phyloP scores from a whole-genome alignment of 2,888 invertebrate species.

The Sarcophaga carnaria region DNA sequence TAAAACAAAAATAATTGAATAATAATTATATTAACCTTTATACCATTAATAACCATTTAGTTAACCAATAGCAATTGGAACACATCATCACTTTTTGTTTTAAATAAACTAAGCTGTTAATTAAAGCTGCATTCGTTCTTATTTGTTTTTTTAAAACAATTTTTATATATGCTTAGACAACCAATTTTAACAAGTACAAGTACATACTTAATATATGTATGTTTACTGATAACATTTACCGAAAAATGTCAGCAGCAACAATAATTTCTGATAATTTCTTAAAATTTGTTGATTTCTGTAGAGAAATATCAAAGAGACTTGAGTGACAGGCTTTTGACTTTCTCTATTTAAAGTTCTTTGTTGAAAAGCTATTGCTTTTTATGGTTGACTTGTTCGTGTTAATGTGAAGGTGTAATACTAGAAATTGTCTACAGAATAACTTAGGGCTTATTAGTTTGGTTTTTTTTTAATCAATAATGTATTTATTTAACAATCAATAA shows the following conservation, averaged over 20 bases:
- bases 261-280: background rate
- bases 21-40: constrained; percentile 2
- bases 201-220: background rate
- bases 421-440: too few species aligned
- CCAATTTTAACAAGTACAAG: constrained; percentile 3
- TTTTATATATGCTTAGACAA: background rate
- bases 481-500: background rate
- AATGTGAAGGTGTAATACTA: too few species aligned
- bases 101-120: background rate
- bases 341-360: background rate
- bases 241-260: constrained; percentile 26
- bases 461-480: too few species aligned
- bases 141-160: constrained; percentile 23
- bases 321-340: background rate
- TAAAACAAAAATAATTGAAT: background rate
- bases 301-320: background rate
- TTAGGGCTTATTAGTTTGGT: too few species aligned
- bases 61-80: constrained; percentile 42
- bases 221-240: constrained; percentile 30
- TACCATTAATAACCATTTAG: background rate
- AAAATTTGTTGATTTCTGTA: background rate
- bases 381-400: too few species aligned
- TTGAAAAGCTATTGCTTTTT: too few species aligned
- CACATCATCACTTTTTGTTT: constrained; percentile 40
- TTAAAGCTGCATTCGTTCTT: constrained; percentile 25